These are phyloP conservation scores for Apus apus DNA, from an alignment of 2,113 vertebrate genomes.

Conservation along the genomic window DNA sequence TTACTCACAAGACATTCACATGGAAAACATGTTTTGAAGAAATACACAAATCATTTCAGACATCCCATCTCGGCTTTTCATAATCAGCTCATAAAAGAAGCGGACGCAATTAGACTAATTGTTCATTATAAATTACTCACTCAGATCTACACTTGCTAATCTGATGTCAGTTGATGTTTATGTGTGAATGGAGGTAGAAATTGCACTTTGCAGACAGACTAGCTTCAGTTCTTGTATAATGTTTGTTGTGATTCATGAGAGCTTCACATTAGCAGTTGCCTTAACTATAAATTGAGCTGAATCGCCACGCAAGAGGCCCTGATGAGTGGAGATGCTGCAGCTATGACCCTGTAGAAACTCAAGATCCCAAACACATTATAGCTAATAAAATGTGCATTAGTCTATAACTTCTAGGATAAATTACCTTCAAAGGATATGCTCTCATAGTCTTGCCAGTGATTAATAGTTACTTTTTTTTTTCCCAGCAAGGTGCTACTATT, in stretches of 20 bases:
- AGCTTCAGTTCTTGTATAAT: not conserved
- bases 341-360: not conserved
- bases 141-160: not conserved
- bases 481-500: not conserved
- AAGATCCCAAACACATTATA: not conserved
- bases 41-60: slow-evolving; percentile 13
- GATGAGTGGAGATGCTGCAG: not conserved
- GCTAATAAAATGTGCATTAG: not conserved
- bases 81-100: not conserved
- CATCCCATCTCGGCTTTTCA: not conserved
- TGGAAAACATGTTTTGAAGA: not conserved
- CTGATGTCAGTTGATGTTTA: not conserved
- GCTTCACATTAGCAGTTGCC: not conserved
- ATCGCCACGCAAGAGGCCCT: not conserved
- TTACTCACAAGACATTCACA: not conserved
- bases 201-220: not conserved
- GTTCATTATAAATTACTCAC: not conserved
- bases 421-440: not conserved
- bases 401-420: not conserved
- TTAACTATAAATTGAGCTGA: not conserved
- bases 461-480: not conserved
- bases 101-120: slow-evolving; percentile 37
- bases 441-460: not conserved
- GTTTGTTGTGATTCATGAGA: not conserved
- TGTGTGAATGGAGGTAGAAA: not conserved